A percentile compares a stretch with the other conserved stretches of the same genome.
These are phyloP conservation scores for Leptatherina wallacei DNA, from an alignment of 2,797 vertebrate species.

Conservation along the genomic window DNA sequence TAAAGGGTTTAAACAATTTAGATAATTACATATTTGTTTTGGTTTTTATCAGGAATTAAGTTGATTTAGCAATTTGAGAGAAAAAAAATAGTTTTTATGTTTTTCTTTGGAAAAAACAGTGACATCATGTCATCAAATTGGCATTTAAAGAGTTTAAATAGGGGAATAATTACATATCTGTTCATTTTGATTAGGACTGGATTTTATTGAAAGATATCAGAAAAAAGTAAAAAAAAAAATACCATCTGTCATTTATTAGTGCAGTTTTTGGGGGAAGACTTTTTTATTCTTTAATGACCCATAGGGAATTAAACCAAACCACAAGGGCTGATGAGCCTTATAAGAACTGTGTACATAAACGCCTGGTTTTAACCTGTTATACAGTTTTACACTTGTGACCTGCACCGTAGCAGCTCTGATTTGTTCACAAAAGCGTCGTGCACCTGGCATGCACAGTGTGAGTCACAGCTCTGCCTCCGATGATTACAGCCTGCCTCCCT, in stretches of 20 bases:
- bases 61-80: no score
- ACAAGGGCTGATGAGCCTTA: not conserved
- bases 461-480: slow-evolving; percentile 44
- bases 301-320: not conserved
- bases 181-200: no score
- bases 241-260: not conserved
- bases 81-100: no score
- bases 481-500: slow-evolving; percentile 58
- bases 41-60: no score
- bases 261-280: not conserved
- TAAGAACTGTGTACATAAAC: not conserved
- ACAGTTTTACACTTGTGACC: not conserved
- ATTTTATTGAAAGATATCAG: no score
- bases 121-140: not conserved
- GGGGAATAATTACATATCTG: no score
- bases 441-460: slow-evolving; percentile 32
- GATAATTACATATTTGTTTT: no score
- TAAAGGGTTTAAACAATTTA: no score
- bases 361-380: not conserved
- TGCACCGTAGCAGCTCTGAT: no score
- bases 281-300: not conserved
- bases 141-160: not conserved
- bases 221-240: no score
- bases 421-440: slow-evolving; percentile 17
- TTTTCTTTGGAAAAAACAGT: no score